phyloP scores from a whole-genome alignment of 2,797 vertebrate species.

The Pipistrellus pygmaeus region DNA sequence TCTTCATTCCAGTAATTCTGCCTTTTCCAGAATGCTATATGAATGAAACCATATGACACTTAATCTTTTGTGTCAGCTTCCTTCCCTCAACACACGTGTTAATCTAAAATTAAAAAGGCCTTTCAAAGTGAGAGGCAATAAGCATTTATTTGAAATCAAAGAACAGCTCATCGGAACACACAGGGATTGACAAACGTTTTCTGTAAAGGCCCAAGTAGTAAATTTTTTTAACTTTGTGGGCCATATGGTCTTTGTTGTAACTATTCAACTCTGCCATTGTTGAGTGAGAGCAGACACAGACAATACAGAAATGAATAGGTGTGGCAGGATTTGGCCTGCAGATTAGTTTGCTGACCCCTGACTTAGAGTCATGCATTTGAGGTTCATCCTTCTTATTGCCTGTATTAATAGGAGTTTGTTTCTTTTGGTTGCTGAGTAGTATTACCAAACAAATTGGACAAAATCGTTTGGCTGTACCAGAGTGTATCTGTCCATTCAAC shows the following conservation, averaged over 20 bases:
- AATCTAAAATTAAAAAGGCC: background rate
- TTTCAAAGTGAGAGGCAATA: background rate
- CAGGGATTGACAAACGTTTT: background rate
- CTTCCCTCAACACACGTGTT: background rate
- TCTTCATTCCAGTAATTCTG: background rate
- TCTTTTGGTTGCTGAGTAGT: background rate
- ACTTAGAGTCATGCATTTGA: background rate
- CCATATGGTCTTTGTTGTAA: background rate
- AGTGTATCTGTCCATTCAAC: background rate
- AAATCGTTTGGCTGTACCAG: background rate
- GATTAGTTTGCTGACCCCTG: background rate
- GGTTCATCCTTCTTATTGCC: background rate
- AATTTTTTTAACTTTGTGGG: background rate
- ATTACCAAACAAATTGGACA: background rate
- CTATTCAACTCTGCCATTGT: background rate
- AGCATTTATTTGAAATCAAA: background rate
- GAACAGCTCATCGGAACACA: background rate
- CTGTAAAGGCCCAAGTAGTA: background rate
- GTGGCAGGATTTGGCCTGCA: background rate
- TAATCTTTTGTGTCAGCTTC: background rate
- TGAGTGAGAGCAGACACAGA: background rate
- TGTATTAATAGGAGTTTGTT: background rate
- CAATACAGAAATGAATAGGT: background rate
- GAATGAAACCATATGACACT: background rate
- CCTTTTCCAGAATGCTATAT: conserved; percentile 19